phyloP scores from a whole-genome alignment of 2,888 invertebrate genomes.

The Perizoma flavofasciatum region DNA sequence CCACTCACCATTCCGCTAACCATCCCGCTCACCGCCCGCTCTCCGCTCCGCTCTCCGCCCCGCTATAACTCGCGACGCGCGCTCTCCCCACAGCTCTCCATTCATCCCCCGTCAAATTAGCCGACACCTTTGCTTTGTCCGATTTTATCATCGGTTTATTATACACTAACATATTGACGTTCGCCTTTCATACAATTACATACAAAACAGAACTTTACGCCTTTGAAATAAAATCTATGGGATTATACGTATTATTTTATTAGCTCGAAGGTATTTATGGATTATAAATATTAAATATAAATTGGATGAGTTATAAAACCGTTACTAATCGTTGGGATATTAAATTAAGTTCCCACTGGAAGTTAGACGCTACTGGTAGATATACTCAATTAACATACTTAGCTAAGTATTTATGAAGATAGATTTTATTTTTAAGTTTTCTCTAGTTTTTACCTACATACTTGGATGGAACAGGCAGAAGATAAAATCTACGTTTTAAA shows the following conservation, averaged over 20 bases:
- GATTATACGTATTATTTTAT: slow-evolving; percentile 22
- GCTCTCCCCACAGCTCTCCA: slow-evolving; percentile 46
- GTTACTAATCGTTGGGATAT: slow-evolving; percentile 44
- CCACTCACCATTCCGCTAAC: not conserved
- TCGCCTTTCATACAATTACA: slow-evolving; percentile 34
- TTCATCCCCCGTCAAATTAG: slow-evolving; percentile 71
- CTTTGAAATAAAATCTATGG: slow-evolving; percentile 23
- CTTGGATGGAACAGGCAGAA: too few species aligned
- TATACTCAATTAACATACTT: not conserved
- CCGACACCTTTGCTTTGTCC: slow-evolving; percentile 72
- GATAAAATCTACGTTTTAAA: too few species aligned
- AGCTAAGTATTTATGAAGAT: not conserved
- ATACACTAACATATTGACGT: slow-evolving; percentile 46
- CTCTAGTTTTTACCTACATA: too few species aligned
- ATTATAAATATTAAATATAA: slow-evolving; percentile 49
- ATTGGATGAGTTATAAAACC: slow-evolving; percentile 44
- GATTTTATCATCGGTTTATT: slow-evolving; percentile 64
- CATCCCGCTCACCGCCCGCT: slow-evolving; percentile 20
- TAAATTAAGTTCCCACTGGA: slow-evolving; percentile 30
- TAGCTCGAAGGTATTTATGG: slow-evolving; percentile 45
- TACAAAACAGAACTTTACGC: slow-evolving; percentile 38
- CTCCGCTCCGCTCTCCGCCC: slow-evolving; percentile 46
- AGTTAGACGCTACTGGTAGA: slow-evolving; percentile 2
- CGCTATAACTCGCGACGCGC: slow-evolving; percentile 14
- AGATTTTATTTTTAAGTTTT: too few species aligned